phyloP scores from a whole-genome alignment of 2,113 vertebrate genomes.

The Heterotis niloticus region DNA sequence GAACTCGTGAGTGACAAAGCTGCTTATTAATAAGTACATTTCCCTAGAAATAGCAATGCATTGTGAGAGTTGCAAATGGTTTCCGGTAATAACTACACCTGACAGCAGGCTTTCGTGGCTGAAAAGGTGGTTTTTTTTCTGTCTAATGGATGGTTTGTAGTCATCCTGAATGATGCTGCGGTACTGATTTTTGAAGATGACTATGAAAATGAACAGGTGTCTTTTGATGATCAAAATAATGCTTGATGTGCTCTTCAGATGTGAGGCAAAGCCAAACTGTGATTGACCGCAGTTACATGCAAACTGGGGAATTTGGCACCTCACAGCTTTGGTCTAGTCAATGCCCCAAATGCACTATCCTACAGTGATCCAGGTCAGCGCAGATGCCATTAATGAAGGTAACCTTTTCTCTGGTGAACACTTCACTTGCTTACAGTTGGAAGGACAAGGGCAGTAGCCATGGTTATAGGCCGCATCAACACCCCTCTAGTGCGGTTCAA shows the following conservation, averaged over 20 bases:
- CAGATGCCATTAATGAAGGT: background rate
- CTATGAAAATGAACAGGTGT: too few species aligned
- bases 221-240: too few species aligned
- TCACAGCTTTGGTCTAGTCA: too few species aligned
- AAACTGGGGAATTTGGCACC: too few species aligned
- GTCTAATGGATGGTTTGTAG: background rate
- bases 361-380: too few species aligned
- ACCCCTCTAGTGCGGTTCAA: background rate
- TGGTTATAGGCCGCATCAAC: conserved; percentile 16
- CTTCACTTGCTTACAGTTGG: conserved; percentile 15
- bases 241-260: too few species aligned
- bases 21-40: background rate
- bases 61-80: conserved; percentile 5
- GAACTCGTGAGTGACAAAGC: background rate
- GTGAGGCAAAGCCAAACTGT: too few species aligned
- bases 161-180: too few species aligned
- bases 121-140: background rate
- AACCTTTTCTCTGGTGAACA: background rate
- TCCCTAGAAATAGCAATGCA: background rate
- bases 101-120: background rate
- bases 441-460: background rate
- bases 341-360: too few species aligned
- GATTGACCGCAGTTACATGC: too few species aligned
- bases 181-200: too few species aligned
- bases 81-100: background rate